A percentile compares a stretch with the other conserved stretches of the same genome.
Evolutionary conservation across 2,113 vertebrate genomes (phyloP).

Genomic region (Tetrao urogallus): DNA sequence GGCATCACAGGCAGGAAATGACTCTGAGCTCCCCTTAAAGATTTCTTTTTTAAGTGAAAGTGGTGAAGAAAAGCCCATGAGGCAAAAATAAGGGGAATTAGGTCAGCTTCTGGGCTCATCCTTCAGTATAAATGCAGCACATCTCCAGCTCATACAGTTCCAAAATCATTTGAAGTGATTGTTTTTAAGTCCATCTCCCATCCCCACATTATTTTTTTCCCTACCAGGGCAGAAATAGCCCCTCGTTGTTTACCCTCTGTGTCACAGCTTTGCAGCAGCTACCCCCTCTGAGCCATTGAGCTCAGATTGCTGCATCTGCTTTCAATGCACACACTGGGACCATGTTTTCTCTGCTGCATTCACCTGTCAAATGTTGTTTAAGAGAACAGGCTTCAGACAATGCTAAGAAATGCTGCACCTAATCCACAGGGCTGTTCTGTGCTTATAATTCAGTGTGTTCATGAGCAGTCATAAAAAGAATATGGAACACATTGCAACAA

Average conservation of each 20-base stretch:
- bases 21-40: neutral
- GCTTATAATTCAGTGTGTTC: neutral
- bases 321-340: slow-evolving; percentile 26
- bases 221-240: slow-evolving; percentile 43
- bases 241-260: slow-evolving; percentile 8
- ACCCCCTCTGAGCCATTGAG: slow-evolving; percentile 8
- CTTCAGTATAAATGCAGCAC: neutral
- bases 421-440: neutral
- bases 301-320: slow-evolving; percentile 30
- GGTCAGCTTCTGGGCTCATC: slow-evolving; percentile 25
- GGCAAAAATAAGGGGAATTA: slow-evolving; percentile 23
- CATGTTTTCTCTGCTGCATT: slow-evolving; percentile 24
- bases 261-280: slow-evolving; percentile 29
- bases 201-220: neutral
- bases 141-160: neutral
- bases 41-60: neutral
- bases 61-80: neutral
- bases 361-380: slow-evolving; percentile 54
- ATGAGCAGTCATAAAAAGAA: neutral
- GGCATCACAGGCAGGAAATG: neutral
- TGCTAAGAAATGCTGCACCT: slow-evolving; percentile 4
- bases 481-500: neutral
- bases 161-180: slow-evolving; percentile 41
- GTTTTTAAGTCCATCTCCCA: slow-evolving; percentile 38
- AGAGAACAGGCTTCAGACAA: slow-evolving; percentile 28